phyloP scores from a whole-genome alignment of 2,888 invertebrate genomes.

The Andrena marginata region DNA sequence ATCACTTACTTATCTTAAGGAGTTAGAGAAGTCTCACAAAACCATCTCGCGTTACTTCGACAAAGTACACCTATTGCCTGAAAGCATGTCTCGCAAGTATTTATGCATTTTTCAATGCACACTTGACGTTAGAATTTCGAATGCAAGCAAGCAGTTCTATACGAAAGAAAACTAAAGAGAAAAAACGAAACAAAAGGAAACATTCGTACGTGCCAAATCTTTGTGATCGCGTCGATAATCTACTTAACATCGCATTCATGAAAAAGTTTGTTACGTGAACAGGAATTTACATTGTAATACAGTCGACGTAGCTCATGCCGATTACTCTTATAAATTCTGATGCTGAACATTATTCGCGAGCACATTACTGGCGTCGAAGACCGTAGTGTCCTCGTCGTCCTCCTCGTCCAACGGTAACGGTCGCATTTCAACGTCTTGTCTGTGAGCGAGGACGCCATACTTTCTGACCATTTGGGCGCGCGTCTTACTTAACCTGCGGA shows the following conservation, averaged over 20 bases:
- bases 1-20: slow-evolving; percentile 61
- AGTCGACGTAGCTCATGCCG: slow-evolving; percentile 16
- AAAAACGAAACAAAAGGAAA: slow-evolving; percentile 36
- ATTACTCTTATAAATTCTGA: slow-evolving; percentile 64
- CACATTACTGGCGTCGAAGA: slow-evolving; percentile 82
- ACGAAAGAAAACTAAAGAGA: slow-evolving; percentile 24
- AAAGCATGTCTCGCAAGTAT: slow-evolving; percentile 58
- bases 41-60: slow-evolving; percentile 40
- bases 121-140: slow-evolving; percentile 39
- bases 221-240: slow-evolving; percentile 5
- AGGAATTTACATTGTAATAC: slow-evolving; percentile 23
- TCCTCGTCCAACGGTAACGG: slow-evolving; percentile 85
- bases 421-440: slow-evolving; percentile 85
- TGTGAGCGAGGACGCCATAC: slow-evolving; percentile 84
- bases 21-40: slow-evolving; percentile 48
- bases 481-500: slow-evolving; percentile 80
- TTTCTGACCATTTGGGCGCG: slow-evolving; percentile 84
- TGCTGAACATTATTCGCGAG: slow-evolving; percentile 69
- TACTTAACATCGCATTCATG: slow-evolving; percentile 17
- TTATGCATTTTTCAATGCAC: slow-evolving; percentile 55
- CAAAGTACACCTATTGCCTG: slow-evolving; percentile 60
- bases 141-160: slow-evolving; percentile 53
- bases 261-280: slow-evolving; percentile 29
- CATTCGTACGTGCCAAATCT: slow-evolving; percentile 19
- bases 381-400: slow-evolving; percentile 85